These are phyloP conservation scores for Manduca sexta DNA, from an alignment of 1,140 invertebrate species.

Conservation along the genomic window DNA sequence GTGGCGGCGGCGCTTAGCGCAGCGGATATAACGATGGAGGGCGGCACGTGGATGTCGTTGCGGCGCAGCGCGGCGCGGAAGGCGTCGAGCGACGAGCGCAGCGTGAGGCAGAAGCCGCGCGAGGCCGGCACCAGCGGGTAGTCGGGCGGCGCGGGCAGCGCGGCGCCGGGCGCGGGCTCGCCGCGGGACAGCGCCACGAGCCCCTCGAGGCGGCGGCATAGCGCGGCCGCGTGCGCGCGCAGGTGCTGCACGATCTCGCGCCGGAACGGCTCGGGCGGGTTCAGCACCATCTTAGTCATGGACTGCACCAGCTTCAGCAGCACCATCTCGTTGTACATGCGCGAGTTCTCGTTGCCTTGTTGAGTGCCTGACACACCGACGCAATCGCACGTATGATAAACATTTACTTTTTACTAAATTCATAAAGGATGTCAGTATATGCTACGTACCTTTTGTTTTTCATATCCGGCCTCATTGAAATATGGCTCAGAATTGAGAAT, in stretches of 20 bases:
- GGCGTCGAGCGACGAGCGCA: conserved; percentile 71
- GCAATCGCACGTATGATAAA: too few relatives aligned
- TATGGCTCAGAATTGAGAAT: conserved; percentile 95
- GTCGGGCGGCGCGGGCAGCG: conserved; percentile 76
- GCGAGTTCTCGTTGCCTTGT: conserved; percentile 93
- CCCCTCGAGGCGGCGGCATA: conserved; percentile 79
- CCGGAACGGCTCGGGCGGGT: conserved; percentile 85
- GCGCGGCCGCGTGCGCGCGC: conserved; percentile 74
- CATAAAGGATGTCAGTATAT: too few relatives aligned
- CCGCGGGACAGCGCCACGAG: conserved; percentile 80
- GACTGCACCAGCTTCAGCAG: conserved; percentile 92
- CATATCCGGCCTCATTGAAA: conserved; percentile 97
- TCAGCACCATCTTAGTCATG: conserved; percentile 84
- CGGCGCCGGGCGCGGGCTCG: conserved; percentile 19
- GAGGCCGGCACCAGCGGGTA: conserved; percentile 93
- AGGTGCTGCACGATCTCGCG: conserved; percentile 85
- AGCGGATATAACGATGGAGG: conserved; percentile 44
- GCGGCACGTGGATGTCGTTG: conserved; percentile 46
- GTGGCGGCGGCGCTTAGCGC: not conserved
- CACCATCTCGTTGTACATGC: conserved; percentile 98
- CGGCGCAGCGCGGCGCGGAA: conserved; percentile 60
- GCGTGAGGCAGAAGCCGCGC: conserved; percentile 90
- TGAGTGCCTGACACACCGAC: conserved; percentile 78
- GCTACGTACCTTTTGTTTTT: conserved; percentile 86
- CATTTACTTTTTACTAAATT: too few relatives aligned